These are phyloP conservation scores for Leucophenga maculata DNA, from an alignment of 2,888 invertebrate genomes.

Conservation along the genomic window DNA sequence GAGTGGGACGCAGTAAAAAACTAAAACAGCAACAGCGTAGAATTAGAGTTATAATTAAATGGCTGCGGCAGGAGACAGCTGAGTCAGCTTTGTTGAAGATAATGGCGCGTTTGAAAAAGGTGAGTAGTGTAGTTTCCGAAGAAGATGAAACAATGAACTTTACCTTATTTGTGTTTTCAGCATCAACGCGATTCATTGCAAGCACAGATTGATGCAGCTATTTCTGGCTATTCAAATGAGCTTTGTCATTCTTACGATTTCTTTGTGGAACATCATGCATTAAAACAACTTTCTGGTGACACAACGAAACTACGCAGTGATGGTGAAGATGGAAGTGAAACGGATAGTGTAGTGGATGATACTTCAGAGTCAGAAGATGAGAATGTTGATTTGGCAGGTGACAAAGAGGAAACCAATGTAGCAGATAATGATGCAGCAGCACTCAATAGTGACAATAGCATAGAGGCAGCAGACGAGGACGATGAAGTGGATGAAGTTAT, in stretches of 20 bases:
- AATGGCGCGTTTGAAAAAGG: constrained; percentile 76
- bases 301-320: not conserved
- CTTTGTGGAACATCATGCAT: constrained; percentile 71
- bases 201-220: constrained; percentile 76
- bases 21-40: constrained; percentile 78
- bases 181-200: constrained; percentile 74
- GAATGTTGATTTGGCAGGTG: constrained; percentile 46
- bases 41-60: constrained; percentile 81
- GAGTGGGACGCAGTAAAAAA: constrained; percentile 59
- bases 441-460: constrained; percentile 32
- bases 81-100: constrained; percentile 81
- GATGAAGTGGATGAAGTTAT: constrained; percentile 39
- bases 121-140: constrained; percentile 26
- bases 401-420: constrained; percentile 58
- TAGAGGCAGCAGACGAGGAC: constrained; percentile 36
- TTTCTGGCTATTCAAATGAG: constrained; percentile 78
- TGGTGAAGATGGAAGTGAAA: constrained; percentile 22
- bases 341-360: constrained; percentile 19
- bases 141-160: not conserved
- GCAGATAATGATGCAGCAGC: constrained; percentile 32
- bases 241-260: constrained; percentile 76
- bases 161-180: constrained; percentile 44
- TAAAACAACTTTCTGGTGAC: constrained; percentile 24
- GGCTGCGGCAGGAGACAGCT: constrained; percentile 82
- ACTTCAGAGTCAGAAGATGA: constrained; percentile 31